A percentile compares a stretch with the other conserved stretches of the same genome.
Evolutionary conservation across 1,140 invertebrate species (phyloP).

Genomic region (Hyles euphorbiae): DNA sequence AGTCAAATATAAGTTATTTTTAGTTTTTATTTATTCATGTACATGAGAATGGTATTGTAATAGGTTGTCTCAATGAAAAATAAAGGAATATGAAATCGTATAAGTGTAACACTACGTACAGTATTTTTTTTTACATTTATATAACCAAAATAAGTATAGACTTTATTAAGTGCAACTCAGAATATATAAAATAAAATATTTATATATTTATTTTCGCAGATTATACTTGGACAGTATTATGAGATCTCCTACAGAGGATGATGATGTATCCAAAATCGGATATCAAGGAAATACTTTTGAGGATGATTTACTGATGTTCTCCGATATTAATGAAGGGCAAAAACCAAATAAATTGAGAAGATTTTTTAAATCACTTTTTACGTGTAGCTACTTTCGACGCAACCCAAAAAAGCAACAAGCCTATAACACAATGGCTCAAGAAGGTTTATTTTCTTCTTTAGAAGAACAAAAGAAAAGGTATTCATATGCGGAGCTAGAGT

Average conservation of each 20-base stretch:
- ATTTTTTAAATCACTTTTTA: slow-evolving; percentile 19
- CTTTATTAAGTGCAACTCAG: no score
- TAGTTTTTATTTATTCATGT: no score
- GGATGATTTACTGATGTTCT: slow-evolving; percentile 22
- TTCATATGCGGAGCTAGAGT: slow-evolving; percentile 47
- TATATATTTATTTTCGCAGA: slow-evolving; percentile 29
- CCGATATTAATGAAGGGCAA: slow-evolving; percentile 12
- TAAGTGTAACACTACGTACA: no score
- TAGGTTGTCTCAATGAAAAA: no score
- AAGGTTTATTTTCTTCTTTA: not conserved
- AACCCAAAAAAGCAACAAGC: slow-evolving; percentile 14
- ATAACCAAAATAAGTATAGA: no score
- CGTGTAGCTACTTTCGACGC: slow-evolving; percentile 12
- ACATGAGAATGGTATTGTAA: no score
- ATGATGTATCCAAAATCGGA: slow-evolving; percentile 20
- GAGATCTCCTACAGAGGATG: slow-evolving; percentile 42
- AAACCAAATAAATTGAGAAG: slow-evolving; percentile 4
- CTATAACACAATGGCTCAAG: not conserved
- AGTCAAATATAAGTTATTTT: no score
- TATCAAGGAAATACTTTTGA: slow-evolving; percentile 26
- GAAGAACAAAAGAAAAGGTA: slow-evolving; percentile 22
- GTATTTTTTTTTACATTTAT: no score
- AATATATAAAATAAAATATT: not conserved
- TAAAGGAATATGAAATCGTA: no score
- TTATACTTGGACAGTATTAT: slow-evolving; percentile 52